phyloP scores from a whole-genome alignment of 2,888 invertebrate genomes.

The Eubasilissa splendida region DNA sequence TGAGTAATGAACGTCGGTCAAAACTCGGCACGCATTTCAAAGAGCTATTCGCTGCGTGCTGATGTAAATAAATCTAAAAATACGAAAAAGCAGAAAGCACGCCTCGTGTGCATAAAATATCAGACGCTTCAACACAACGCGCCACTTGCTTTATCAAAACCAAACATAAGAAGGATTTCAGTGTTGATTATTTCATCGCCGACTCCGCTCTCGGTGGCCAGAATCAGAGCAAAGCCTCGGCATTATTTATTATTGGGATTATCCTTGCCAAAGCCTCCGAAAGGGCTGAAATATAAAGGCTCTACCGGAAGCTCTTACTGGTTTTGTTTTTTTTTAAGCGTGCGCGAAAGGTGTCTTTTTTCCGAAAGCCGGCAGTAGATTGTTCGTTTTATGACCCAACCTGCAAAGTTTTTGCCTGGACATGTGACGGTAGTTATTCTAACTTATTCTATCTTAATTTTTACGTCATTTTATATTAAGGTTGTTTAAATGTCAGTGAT shows the following conservation, averaged over 20 bases:
- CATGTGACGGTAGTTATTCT: no score
- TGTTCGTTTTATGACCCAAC: background rate
- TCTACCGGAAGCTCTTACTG: background rate
- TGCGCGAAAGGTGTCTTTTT: constrained; percentile 14
- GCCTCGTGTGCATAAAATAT: constrained; percentile 12
- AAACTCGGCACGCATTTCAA: background rate
- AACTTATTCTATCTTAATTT: no score
- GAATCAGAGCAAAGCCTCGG: background rate
- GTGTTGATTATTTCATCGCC: constrained; percentile 28
- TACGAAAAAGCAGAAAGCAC: background rate
- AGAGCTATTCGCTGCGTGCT: background rate
- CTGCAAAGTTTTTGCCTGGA: no score
- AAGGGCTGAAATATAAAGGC: constrained; percentile 29
- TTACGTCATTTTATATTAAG: no score
- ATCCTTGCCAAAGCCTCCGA: constrained; percentile 20
- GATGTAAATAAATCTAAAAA: background rate
- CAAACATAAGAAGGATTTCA: constrained; percentile 31
- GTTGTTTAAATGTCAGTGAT: no score
- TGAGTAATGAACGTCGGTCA: constrained; percentile 3
- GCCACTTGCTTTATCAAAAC: constrained; percentile 22
- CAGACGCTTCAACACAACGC: constrained; percentile 10
- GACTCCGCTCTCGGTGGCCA: background rate
- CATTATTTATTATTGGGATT: constrained; percentile 37
- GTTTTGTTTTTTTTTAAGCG: constrained; percentile 8
- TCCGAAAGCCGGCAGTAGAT: background rate